phyloP scores from a whole-genome alignment of 2,888 invertebrate species.

The Cartodere bifasciata region DNA sequence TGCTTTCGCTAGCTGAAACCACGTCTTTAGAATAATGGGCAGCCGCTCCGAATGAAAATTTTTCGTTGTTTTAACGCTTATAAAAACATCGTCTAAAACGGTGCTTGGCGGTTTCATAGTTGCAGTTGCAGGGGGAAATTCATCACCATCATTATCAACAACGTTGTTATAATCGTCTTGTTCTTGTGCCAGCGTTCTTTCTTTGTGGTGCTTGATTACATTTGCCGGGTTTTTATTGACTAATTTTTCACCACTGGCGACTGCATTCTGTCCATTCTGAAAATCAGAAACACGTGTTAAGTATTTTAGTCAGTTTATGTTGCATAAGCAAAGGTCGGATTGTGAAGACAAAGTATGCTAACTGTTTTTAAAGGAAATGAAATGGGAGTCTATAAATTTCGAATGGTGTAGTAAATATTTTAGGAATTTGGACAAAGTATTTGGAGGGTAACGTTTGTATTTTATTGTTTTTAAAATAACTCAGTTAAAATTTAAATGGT shows the following conservation, averaged over 20 bases:
- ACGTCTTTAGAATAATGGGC: slow-evolving; percentile 82
- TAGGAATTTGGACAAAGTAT: too few relatives aligned
- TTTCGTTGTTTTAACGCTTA: slow-evolving; percentile 90
- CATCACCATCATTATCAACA: slow-evolving; percentile 16
- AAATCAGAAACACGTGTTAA: too few relatives aligned
- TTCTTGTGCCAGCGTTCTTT: slow-evolving; percentile 23
- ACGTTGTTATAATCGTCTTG: slow-evolving; percentile 17
- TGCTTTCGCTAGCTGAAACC: slow-evolving; percentile 85
- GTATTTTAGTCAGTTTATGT: too few relatives aligned
- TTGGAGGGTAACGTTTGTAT: too few relatives aligned
- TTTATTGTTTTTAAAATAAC: too few relatives aligned
- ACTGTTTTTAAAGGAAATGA: too few relatives aligned
- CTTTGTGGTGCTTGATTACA: too few relatives aligned
- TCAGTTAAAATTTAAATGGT: too few relatives aligned
- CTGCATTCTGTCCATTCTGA: slow-evolving; percentile 24
- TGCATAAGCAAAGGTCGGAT: too few relatives aligned
- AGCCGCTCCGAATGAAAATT: slow-evolving; percentile 76
- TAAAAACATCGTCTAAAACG: slow-evolving; percentile 76
- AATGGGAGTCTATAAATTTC: too few relatives aligned
- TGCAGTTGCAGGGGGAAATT: slow-evolving; percentile 30
- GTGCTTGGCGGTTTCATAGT: slow-evolving; percentile 48
- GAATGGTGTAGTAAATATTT: too few relatives aligned
- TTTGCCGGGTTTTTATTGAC: slow-evolving; percentile 19
- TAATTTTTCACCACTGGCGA: slow-evolving; percentile 25
- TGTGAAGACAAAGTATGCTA: too few relatives aligned